Percentiles rank a stretch among this genome's conserved stretches.
Conservation (phyloP, 1,140 invertebrate species). For the Brachionus calyciflorus region DNA sequence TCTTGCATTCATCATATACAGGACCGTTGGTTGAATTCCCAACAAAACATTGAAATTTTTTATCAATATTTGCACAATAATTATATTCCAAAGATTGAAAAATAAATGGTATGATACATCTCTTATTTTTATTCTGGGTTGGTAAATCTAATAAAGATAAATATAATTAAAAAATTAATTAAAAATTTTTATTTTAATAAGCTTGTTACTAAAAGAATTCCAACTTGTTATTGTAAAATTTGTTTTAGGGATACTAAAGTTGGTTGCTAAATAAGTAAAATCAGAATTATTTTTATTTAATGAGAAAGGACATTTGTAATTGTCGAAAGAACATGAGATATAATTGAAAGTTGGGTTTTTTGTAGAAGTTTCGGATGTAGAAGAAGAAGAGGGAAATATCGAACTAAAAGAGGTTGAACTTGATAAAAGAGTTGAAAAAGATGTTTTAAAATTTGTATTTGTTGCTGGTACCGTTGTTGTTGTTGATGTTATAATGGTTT, state of each 20-base stretch:
- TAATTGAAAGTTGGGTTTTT: too few species aligned
- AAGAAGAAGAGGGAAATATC: background rate
- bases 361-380: too few species aligned
- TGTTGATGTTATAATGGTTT: background rate
- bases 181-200: background rate
- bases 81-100: background rate
- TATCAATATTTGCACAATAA: background rate
- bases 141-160: background rate
- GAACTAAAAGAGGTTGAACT: background rate
- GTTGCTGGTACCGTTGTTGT: background rate
- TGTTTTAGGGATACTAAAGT: background rate
- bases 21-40: background rate
- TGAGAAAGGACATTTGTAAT: slow-evolving; percentile 8
- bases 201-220: background rate
- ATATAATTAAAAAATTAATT: slow-evolving; percentile 2
- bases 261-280: background rate
- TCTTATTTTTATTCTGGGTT: background rate
- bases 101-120: background rate
- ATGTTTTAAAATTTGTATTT: background rate
- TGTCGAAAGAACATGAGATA: background rate
- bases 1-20: background rate
- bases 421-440: background rate
- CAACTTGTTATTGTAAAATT: background rate
- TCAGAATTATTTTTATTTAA: background rate
- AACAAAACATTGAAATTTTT: background rate